Percentiles rank a stretch among this genome's conserved stretches.
Conservation (phyloP, 2,797 vertebrate species). For the Tolypeutes matacus region DNA sequence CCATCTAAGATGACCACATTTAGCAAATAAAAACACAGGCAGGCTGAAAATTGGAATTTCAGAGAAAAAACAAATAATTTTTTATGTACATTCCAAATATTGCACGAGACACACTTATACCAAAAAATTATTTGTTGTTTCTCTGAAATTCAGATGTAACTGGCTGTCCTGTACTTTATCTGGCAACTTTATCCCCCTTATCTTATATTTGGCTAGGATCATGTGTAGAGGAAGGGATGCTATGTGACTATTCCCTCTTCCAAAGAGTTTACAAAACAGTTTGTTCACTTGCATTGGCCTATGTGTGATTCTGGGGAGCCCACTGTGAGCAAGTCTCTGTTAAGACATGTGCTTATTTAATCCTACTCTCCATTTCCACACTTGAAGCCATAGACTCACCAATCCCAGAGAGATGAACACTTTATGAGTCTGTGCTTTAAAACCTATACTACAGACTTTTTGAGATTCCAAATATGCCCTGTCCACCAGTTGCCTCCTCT, state of each 20-base stretch:
- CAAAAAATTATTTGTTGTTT: background rate
- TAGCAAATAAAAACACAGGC: background rate
- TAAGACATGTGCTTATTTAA: background rate
- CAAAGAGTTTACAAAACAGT: background rate
- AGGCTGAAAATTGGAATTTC: background rate
- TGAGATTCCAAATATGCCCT: background rate
- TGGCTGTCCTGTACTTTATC: background rate
- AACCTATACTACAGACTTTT: background rate
- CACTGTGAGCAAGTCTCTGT: background rate
- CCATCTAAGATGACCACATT: background rate
- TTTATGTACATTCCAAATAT: background rate
- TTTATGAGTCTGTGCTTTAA: background rate
- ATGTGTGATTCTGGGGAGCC: background rate
- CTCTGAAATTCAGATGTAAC: background rate
- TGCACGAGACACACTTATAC: background rate
- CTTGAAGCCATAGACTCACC: background rate
- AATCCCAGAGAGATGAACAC: background rate
- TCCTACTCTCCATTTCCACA: background rate
- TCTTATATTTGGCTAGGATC: background rate
- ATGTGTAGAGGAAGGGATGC: background rate
- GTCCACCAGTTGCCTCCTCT: no score
- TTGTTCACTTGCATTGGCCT: background rate
- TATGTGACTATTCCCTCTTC: background rate
- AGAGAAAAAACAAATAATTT: background rate
- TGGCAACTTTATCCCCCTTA: background rate